A percentile compares a stretch with the other conserved stretches of the same genome.
Conservation (phyloP, 2,113 vertebrate species). For the Alexandromys fortis region DNA sequence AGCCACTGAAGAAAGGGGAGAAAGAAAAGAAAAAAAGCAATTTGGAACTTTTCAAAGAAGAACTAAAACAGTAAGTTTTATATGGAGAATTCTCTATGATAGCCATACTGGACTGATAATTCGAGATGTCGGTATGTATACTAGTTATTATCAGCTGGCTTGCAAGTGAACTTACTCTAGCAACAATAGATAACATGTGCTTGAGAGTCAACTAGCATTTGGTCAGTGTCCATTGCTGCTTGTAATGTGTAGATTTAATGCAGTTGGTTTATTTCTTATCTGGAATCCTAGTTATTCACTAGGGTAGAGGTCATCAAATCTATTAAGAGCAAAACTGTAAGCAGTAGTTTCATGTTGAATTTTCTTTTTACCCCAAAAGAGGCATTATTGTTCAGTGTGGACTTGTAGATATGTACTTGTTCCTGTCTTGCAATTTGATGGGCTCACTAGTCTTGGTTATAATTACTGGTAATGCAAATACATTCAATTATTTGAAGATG, state of each 20-base stretch:
- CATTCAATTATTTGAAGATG: slow-evolving; percentile 25
- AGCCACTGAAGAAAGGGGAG: slow-evolving; percentile 95
- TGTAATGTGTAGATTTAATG: slow-evolving; percentile 2
- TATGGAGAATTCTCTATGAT: slow-evolving; percentile 5
- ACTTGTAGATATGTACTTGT: background rate
- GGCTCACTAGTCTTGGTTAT: background rate
- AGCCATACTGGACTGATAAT: slow-evolving; percentile 9
- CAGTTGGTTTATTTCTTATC: slow-evolving; percentile 29
- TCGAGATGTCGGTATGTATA: background rate
- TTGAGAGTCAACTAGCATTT: slow-evolving; percentile 40
- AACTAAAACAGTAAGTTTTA: slow-evolving; percentile 97
- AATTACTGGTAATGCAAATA: background rate
- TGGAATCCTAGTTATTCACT: slow-evolving; percentile 51
- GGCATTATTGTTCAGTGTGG: background rate
- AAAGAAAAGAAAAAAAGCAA: slow-evolving; percentile 99
- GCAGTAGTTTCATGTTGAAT: slow-evolving; percentile 18
- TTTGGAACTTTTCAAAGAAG: slow-evolving; percentile 99
- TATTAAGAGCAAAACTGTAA: background rate
- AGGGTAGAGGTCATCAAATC: background rate
- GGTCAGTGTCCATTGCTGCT: slow-evolving; percentile 2
- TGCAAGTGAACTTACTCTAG: background rate
- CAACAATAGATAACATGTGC: background rate
- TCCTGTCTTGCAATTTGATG: background rate
- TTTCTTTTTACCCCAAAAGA: slow-evolving; percentile 25
- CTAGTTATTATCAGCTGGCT: background rate